Evolutionary conservation across 2,888 invertebrate species (phyloP).

Genomic region (Sacculina carcini): DNA sequence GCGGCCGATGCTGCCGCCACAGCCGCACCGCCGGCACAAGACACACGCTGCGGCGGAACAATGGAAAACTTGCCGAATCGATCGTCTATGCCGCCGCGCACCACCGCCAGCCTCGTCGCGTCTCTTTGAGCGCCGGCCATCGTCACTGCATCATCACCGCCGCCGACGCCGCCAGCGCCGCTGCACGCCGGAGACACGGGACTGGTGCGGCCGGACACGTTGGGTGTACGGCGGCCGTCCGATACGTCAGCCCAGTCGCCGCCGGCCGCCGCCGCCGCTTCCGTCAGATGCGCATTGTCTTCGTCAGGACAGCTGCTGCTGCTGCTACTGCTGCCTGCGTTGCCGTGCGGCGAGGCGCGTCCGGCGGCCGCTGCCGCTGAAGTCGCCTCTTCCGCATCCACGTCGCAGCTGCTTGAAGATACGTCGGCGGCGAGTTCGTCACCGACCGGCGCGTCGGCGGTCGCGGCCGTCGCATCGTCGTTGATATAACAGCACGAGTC

Average conservation of each 20-base stretch:
- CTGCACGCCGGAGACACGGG: constrained; percentile 44
- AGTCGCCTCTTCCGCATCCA: no score
- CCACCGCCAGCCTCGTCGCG: constrained; percentile 9
- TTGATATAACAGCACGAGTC: no score
- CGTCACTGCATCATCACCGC: constrained; percentile 14
- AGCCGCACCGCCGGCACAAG: background rate
- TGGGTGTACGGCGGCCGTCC: constrained; percentile 70
- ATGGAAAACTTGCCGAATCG: constrained; percentile 97
- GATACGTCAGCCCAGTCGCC: constrained; percentile 79
- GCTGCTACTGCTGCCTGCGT: no score
- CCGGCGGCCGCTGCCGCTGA: no score
- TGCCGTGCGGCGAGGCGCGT: no score
- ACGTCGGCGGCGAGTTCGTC: no score
- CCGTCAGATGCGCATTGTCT: no score
- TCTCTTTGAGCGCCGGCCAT: constrained; percentile 9
- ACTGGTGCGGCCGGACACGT: constrained; percentile 87
- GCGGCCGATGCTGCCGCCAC: background rate
- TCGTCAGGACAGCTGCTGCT: no score
- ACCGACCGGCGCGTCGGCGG: no score
- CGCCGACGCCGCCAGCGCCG: constrained; percentile 13
- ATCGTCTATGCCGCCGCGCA: constrained; percentile 79
- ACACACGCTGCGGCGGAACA: constrained; percentile 30
- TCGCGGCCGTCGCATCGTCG: no score
- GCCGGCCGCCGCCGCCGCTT: no score
- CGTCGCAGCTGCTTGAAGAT: no score